A percentile compares a stretch with the other conserved stretches of the same genome.
Conservation (phyloP, 2,113 vertebrate species). For the Pseudolaguvia tuberculata region DNA sequence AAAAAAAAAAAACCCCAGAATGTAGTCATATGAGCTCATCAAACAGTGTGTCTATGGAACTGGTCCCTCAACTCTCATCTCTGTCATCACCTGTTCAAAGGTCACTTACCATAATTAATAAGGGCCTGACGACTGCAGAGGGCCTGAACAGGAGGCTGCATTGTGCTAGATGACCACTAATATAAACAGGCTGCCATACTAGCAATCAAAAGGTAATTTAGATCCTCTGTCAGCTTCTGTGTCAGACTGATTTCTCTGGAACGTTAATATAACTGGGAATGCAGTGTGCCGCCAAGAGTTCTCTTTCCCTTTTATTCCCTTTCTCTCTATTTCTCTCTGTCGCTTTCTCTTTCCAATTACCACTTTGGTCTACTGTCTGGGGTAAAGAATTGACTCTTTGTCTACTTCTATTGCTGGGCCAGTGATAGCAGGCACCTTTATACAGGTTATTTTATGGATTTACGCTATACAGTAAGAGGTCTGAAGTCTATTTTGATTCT, state of each 20-base stretch:
- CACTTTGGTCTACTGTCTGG: constrained; percentile 25
- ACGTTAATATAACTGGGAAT: constrained; percentile 47
- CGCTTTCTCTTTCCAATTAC: constrained; percentile 40
- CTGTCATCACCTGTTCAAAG: constrained; percentile 68
- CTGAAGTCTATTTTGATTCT: constrained; percentile 10
- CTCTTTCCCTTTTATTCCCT: constrained; percentile 36
- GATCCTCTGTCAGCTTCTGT: constrained; percentile 47
- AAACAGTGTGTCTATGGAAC: constrained; percentile 50
- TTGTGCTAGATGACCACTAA: constrained; percentile 47
- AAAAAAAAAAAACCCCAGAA: constrained; percentile 21
- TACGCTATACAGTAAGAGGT: constrained; percentile 6
- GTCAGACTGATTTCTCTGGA: constrained; percentile 43
- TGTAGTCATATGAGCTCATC: constrained; percentile 38
- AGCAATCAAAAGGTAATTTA: constrained; percentile 52
- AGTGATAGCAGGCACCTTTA: constrained; percentile 40
- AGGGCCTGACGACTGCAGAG: constrained; percentile 62
- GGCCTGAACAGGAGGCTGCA: constrained; percentile 42
- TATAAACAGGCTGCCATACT: constrained; percentile 37
- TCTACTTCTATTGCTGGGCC: constrained; percentile 37
- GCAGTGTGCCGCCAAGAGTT: constrained; percentile 31
- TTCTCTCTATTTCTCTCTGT: constrained; percentile 28
- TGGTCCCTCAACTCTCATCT: constrained; percentile 34
- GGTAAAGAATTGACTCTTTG: constrained; percentile 45
- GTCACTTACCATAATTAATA: constrained; percentile 70
- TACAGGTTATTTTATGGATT: constrained; percentile 36